A percentile compares a stretch with the other conserved stretches of the same genome.
Conservation (phyloP, 30 jellyfish, hydroid and myxozoan species). For the Aurelia aurita region DNA sequence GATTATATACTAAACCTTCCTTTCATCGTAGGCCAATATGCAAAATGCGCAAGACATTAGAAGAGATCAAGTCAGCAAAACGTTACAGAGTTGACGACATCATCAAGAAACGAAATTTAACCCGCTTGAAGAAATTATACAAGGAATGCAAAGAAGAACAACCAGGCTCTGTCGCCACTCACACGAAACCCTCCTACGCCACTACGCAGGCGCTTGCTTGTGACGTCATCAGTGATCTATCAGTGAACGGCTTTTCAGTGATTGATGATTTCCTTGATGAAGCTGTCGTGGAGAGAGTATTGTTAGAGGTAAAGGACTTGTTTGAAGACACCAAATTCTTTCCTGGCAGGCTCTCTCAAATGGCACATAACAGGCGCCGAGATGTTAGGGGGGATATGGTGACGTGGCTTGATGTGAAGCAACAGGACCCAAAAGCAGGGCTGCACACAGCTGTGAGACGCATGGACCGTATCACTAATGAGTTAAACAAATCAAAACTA, state of each 20-base stretch:
- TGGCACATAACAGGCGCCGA: background rate
- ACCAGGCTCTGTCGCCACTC: constrained; percentile 33
- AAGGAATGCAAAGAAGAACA: constrained; percentile 1
- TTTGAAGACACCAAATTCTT: constrained; percentile 6
- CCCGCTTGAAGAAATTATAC: constrained; percentile 8
- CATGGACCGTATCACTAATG: constrained; percentile 30
- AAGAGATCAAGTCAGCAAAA: constrained; percentile 28
- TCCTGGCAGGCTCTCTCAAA: constrained; percentile 35
- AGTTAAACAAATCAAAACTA: constrained; percentile 10
- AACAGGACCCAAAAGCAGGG: constrained; percentile 35
- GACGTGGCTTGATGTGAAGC: constrained; percentile 56
- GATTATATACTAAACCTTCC: background rate
- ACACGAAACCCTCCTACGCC: constrained; percentile 8
- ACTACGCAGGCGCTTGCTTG: constrained; percentile 25
- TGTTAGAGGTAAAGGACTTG: constrained; percentile 27
- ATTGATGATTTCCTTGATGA: constrained; percentile 51
- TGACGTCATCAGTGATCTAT: constrained; percentile 35
- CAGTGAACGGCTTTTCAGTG: constrained; percentile 49
- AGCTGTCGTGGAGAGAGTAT: constrained; percentile 20
- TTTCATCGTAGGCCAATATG: constrained; percentile 14
- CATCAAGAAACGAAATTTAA: constrained; percentile 16
- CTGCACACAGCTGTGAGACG: constrained; percentile 23
- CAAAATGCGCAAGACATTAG: constrained; percentile 34
- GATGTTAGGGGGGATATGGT: constrained; percentile 67
- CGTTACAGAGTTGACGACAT: constrained; percentile 37